These are phyloP conservation scores for Apeltes quadracus DNA, from an alignment of 2,113 vertebrate species.

Conservation along the genomic window DNA sequence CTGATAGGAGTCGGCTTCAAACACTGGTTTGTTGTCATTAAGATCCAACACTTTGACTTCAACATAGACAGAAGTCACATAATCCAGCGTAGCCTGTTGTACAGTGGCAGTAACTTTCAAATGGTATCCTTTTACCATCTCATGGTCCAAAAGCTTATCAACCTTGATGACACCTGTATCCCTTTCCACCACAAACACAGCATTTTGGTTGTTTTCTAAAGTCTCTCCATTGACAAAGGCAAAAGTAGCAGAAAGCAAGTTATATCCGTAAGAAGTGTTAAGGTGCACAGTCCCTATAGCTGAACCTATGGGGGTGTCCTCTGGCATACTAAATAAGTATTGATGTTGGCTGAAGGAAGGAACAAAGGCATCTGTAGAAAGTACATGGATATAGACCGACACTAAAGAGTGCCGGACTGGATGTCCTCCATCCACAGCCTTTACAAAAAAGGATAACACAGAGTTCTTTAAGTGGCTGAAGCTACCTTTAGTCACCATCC, in stretches of 20 bases:
- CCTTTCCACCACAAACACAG: conserved; percentile 89
- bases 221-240: conserved; percentile 87
- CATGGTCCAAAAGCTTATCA: conserved; percentile 92
- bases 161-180: conserved; percentile 90
- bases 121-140: conserved; percentile 83
- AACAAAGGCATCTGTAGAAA: conserved; percentile 86
- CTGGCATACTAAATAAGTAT: conserved; percentile 87
- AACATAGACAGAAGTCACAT: conserved; percentile 87
- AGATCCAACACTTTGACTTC: conserved; percentile 91
- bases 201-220: conserved; percentile 88
- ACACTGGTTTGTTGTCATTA: conserved; percentile 95
- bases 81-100: conserved; percentile 86
- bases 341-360: conserved; percentile 91
- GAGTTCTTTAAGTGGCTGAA: conserved; percentile 90
- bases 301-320: conserved; percentile 89
- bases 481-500: conserved; percentile 95
- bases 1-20: conserved; percentile 88
- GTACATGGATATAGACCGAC: conserved; percentile 93
- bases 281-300: conserved; percentile 86
- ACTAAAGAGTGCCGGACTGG: conserved; percentile 90
- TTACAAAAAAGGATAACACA: conserved; percentile 95
- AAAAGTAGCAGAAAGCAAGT: conserved; percentile 75
- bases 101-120: conserved; percentile 90
- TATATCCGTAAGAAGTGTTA: conserved; percentile 74
- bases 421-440: conserved; percentile 92